Conservation (phyloP, 2,797 vertebrate species). For the Hippocampus kuda region DNA sequence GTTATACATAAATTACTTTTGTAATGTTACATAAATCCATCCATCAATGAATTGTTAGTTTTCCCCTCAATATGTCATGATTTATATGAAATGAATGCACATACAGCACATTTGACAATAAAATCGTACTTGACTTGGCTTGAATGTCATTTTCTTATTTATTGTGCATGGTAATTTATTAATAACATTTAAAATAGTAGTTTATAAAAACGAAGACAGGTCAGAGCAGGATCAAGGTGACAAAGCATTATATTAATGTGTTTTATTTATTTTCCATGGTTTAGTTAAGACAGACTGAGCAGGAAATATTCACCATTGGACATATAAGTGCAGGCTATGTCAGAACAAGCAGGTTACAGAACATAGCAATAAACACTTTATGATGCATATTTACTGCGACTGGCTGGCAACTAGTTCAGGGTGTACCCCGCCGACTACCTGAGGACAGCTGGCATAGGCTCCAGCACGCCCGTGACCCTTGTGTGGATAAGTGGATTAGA, state of each 20-base stretch:
- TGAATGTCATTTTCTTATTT: background rate
- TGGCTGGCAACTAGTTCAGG: too few relatives aligned
- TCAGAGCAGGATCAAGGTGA: background rate
- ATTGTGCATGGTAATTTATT: background rate
- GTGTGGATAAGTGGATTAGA: too few relatives aligned
- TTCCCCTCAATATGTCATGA: too few relatives aligned
- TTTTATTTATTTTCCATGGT: background rate
- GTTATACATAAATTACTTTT: too few relatives aligned
- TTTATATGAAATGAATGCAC: too few relatives aligned
- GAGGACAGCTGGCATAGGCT: too few relatives aligned
- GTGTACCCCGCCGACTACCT: too few relatives aligned
- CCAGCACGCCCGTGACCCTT: too few relatives aligned
- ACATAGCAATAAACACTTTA: conserved; percentile 5
- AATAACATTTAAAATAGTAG: background rate
- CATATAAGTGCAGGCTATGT: background rate
- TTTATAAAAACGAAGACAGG: background rate
- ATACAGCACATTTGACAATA: too few relatives aligned
- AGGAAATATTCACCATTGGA: background rate
- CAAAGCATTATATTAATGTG: background rate
- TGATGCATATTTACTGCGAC: conserved; percentile 13
- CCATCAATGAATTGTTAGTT: too few relatives aligned
- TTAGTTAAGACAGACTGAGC: conserved; percentile 10
- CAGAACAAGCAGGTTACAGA: background rate
- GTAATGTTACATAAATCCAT: too few relatives aligned
- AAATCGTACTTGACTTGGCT: too few relatives aligned